phyloP scores from a whole-genome alignment of 2,888 invertebrate species.

The Xanthorhoe designata region DNA sequence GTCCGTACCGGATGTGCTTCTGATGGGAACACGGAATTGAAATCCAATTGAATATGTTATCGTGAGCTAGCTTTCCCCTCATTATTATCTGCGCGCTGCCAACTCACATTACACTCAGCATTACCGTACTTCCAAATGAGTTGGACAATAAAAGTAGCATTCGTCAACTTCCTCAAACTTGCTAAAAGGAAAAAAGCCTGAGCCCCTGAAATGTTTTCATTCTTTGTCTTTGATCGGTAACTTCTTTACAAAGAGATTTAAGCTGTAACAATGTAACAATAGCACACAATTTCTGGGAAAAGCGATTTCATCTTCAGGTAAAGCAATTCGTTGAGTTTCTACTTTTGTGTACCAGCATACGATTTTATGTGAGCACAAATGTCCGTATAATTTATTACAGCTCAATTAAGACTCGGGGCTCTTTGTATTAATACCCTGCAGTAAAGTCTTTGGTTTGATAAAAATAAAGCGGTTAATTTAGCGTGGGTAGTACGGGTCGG shows the following conservation, averaged over 20 bases:
- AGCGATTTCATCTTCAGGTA: constrained; percentile 11
- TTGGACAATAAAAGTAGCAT: constrained; percentile 68
- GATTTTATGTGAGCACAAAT: constrained; percentile 3
- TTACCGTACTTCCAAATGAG: constrained; percentile 69
- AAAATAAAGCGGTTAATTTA: background rate
- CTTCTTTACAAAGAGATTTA: constrained; percentile 52
- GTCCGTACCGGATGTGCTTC: constrained; percentile 4
- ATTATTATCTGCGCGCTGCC: background rate
- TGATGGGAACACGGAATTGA: constrained; percentile 2
- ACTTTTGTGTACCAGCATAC: background rate
- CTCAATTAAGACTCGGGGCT: background rate
- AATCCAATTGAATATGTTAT: constrained; percentile 9
- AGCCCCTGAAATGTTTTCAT: constrained; percentile 58
- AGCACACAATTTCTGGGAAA: constrained; percentile 29
- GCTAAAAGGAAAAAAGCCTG: constrained; percentile 49
- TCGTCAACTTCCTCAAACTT: constrained; percentile 72
- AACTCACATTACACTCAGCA: constrained; percentile 56
- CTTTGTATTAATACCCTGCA: background rate
- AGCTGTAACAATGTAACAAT: constrained; percentile 59
- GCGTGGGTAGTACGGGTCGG: too few relatives aligned
- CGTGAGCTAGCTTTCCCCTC: constrained; percentile 1
- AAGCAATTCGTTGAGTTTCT: background rate
- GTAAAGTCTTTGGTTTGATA: background rate
- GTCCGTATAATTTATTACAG: background rate
- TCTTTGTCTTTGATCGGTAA: constrained; percentile 71